Evolutionary conservation across 2,888 invertebrate genomes (phyloP).

Genomic region (Cheilosia soror): DNA sequence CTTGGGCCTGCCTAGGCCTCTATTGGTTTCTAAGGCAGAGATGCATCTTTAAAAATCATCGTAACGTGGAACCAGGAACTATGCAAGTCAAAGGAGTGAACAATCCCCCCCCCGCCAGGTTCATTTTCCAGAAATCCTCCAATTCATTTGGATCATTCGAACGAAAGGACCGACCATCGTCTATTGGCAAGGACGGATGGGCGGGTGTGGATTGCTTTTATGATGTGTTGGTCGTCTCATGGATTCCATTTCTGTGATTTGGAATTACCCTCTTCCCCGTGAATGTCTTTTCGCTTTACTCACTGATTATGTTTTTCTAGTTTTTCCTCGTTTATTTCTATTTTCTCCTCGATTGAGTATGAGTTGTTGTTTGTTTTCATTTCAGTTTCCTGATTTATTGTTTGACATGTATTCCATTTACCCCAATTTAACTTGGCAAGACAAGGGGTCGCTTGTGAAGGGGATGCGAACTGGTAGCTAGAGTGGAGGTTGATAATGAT

Average conservation of each 20-base stretch:
- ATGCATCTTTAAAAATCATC: constrained; percentile 50
- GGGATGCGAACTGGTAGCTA: constrained; percentile 3
- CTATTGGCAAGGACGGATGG: no score
- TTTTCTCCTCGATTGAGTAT: constrained; percentile 15
- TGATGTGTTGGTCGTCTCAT: constrained; percentile 3
- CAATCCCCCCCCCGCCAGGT: constrained; percentile 3
- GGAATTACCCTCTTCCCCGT: not conserved
- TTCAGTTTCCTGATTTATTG: constrained; percentile 59
- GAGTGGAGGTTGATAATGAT: constrained; percentile 35
- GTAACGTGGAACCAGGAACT: constrained; percentile 42
- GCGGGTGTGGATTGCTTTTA: not conserved
- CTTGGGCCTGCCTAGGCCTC: constrained; percentile 3
- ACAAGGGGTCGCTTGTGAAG: not conserved
- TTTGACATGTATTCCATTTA: constrained; percentile 60
- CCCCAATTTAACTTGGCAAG: constrained; percentile 54
- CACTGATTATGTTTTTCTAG: not conserved
- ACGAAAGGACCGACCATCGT: constrained; percentile 8
- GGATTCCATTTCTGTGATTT: constrained; percentile 13
- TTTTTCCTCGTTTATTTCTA: constrained; percentile 6
- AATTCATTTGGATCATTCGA: constrained; percentile 52
- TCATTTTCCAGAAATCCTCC: constrained; percentile 34
- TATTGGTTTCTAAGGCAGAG: constrained; percentile 20
- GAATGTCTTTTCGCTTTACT: not conserved
- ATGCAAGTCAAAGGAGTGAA: constrained; percentile 33
- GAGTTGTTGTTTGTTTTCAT: constrained; percentile 42